Conservation (phyloP, 2,113 vertebrate genomes). For the Melierax canorus region DNA sequence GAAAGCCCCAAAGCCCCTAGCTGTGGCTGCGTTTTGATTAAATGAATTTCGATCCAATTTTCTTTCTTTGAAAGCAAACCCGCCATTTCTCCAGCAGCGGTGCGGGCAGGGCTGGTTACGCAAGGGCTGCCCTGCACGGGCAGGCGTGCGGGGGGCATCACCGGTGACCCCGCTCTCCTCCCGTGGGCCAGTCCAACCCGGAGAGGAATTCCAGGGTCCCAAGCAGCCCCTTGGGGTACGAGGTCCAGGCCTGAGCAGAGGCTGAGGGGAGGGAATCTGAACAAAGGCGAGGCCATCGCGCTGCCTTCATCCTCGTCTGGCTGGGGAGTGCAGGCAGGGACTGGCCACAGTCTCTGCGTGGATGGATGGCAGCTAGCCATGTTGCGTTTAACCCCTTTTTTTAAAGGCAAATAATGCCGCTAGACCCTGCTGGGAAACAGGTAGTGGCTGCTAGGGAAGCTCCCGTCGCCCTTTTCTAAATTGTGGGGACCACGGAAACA, state of each 20-base stretch:
- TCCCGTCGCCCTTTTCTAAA: not conserved
- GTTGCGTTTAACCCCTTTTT: not conserved
- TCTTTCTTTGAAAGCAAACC: not conserved
- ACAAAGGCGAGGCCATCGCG: not conserved
- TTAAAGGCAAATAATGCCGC: not conserved
- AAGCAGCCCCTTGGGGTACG: not conserved
- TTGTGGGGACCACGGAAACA: constrained; percentile 77
- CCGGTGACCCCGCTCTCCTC: not conserved
- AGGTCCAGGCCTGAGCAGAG: not conserved
- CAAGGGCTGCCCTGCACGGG: not conserved
- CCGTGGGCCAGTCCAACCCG: accelerated
- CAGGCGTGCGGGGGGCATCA: not conserved
- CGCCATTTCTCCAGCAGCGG: accelerated
- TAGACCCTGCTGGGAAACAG: not conserved
- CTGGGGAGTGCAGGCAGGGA: not conserved
- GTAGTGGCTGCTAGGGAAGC: not conserved
- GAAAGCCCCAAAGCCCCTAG: not conserved
- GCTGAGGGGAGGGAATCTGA: not conserved
- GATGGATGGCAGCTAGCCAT: accelerated
- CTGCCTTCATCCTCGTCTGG: not conserved
- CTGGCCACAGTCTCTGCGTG: not conserved
- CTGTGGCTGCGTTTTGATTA: not conserved
- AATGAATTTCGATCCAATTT: not conserved
- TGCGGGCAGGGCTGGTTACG: not conserved
- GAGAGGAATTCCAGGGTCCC: not conserved